phyloP scores from a whole-genome alignment of 2,113 vertebrate genomes.

The Tursiops truncatus region DNA sequence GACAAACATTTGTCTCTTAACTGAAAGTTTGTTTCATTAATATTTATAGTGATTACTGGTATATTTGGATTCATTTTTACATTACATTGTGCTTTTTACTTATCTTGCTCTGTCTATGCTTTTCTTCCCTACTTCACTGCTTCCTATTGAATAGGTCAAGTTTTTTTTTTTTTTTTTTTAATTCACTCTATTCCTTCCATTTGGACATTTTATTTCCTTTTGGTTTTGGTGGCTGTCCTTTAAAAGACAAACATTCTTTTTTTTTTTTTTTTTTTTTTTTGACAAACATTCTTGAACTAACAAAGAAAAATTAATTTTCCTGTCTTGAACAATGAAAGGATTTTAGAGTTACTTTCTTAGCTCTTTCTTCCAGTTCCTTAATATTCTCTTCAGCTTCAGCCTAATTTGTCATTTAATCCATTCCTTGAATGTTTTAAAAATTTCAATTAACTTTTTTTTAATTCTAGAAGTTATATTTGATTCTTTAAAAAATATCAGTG shows the following conservation, averaged over 20 bases:
- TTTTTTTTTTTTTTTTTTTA: neutral
- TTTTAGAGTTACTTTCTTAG: neutral
- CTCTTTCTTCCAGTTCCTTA: slow-evolving; percentile 1
- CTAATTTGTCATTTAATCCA: neutral
- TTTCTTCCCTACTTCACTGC: neutral
- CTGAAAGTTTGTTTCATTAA: neutral
- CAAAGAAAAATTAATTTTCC: slow-evolving; percentile 26
- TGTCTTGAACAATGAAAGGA: neutral
- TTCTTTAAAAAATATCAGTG: neutral
- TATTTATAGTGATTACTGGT: neutral
- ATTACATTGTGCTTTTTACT: neutral
- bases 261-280: too few relatives aligned
- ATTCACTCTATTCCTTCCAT: neutral
- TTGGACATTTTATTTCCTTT: neutral
- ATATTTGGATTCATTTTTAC: neutral
- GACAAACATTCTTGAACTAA: neutral
- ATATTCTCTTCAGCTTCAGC: slow-evolving; percentile 23
- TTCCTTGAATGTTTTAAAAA: neutral
- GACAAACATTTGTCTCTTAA: neutral
- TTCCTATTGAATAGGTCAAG: neutral
- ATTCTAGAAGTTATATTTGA: neutral
- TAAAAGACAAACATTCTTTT: neutral
- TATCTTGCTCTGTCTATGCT: neutral
- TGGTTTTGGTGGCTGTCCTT: neutral
- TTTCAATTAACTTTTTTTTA: neutral